phyloP scores from a whole-genome alignment of 64 coral and sea anemone species.

The Montipora foliosa region DNA sequence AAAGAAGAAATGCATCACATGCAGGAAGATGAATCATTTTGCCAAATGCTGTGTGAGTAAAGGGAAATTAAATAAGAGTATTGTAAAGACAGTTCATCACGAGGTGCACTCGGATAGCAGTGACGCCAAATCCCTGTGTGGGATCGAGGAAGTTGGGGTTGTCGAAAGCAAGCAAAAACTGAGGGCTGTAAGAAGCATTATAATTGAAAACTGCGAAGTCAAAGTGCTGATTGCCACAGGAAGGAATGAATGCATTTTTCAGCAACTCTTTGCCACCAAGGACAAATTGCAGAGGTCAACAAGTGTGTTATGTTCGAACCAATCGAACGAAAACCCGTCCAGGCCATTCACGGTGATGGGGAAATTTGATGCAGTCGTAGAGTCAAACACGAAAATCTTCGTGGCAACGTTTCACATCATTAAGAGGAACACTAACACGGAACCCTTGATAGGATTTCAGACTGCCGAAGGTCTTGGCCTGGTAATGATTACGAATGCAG shows the following conservation, averaged over 20 bases:
- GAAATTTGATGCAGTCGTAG: constrained; percentile 37
- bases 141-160: not conserved
- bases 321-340: constrained; percentile 8
- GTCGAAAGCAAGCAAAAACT: not conserved
- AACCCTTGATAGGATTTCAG: constrained; percentile 7
- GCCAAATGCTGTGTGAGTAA: constrained; percentile 9
- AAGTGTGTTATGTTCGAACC: not conserved
- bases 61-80: constrained; percentile 4
- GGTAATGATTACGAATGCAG: constrained; percentile 1
- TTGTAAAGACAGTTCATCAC: not conserved
- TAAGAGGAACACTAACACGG: constrained; percentile 24
- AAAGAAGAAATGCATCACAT: constrained; percentile 33
- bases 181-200: constrained; percentile 15
- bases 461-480: constrained; percentile 6
- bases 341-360: constrained; percentile 2
- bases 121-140: constrained; percentile 4
- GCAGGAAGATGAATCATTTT: constrained; percentile 19
- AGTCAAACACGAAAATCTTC: constrained; percentile 7
- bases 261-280: constrained; percentile 1
- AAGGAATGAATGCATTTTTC: not conserved
- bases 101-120: constrained; percentile 22
- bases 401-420: constrained; percentile 15
- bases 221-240: constrained; percentile 6
- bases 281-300: not conserved
- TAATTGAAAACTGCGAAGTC: constrained; percentile 14